Evolutionary conservation across 2,888 invertebrate species (phyloP), one percentile per base, ranked within the genome.

Genomic region (Cordylochernes scorpioides): DNA sequence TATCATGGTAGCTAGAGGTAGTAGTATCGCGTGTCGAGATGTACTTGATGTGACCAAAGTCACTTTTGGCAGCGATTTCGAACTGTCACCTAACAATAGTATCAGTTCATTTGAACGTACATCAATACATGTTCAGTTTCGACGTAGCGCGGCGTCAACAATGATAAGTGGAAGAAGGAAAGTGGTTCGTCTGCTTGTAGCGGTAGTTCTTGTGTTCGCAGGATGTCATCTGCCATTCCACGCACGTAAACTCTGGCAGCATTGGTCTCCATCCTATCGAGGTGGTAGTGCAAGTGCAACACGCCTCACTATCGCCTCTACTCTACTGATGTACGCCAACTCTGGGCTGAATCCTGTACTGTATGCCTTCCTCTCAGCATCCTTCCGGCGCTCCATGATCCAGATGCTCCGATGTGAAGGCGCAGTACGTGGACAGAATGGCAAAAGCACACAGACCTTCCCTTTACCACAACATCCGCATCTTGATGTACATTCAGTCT

Each of bases 181-280:
- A 27, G 82, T 84, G 27, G 75, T 84, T 42, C 67, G 75, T 37
- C 73, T 86, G 67, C 62, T 84, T 42, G 72, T 84, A 37, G 70
- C 74, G 16, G 73, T 86, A 27, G 80, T 84, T 27, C 61, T 74
- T 40, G 71, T 75, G 29, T 86, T 84, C 53, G 78, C 80, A 10
- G 49, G 80, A 19, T 80, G 82, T 56, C 78, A 82, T 52, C 57
- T 84, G 36, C 84, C 84, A 1, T 73, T 74, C 55, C 82, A 84
- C 55, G 72, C 71, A 2, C 62, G 80, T 19, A 75, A 75, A 50
- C 66, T 77, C 62, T 75, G 77, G 71, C 71, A 73, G 49, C 71
- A 73, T 52, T 77, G 72, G 72, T 65, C 66, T 39, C 58, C 58
- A 29, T 62, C 61, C 38, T 70, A 69, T 52, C 60, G 65, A 40